These are phyloP conservation scores for Neoniphon sammara DNA, from an alignment of 2,797 vertebrate genomes.

Conservation along the genomic window DNA sequence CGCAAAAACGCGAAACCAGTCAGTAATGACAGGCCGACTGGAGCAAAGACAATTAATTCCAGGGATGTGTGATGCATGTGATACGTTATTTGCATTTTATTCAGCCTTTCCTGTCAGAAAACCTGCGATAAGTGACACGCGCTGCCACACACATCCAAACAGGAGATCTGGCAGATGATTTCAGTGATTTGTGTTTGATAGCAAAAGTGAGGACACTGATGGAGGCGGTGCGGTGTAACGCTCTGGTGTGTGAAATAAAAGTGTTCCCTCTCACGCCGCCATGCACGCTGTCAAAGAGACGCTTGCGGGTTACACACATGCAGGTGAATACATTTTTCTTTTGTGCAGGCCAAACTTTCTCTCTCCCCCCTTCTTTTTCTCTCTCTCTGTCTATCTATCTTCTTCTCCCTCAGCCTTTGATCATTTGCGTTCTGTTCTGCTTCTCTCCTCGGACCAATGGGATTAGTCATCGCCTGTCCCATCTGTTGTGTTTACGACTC, in stretches of 20 bases:
- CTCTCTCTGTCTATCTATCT: slow-evolving; percentile 33
- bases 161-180: slow-evolving; percentile 47
- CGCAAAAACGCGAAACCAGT: slow-evolving; percentile 57
- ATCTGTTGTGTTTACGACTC: slow-evolving; percentile 75
- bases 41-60: slow-evolving; percentile 53
- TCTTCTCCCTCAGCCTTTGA: slow-evolving; percentile 44
- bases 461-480: slow-evolving; percentile 65
- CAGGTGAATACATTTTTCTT: neutral
- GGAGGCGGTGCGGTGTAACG: slow-evolving; percentile 29
- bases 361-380: slow-evolving; percentile 26
- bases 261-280: slow-evolving; percentile 39
- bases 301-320: neutral
- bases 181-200: slow-evolving; percentile 62
- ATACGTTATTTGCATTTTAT: slow-evolving; percentile 52
- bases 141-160: slow-evolving; percentile 41
- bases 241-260: slow-evolving; percentile 67
- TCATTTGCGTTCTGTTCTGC: slow-evolving; percentile 38
- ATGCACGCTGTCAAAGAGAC: slow-evolving; percentile 14
- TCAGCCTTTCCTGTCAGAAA: slow-evolving; percentile 32
- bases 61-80: slow-evolving; percentile 46
- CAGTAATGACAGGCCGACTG: slow-evolving; percentile 52
- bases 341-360: slow-evolving; percentile 27
- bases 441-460: slow-evolving; percentile 57
- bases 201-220: slow-evolving; percentile 46
- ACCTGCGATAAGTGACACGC: slow-evolving; percentile 41